A percentile compares a stretch with the other conserved stretches of the same genome.
phyloP scores from a whole-genome alignment of 2,888 invertebrate species.

The Sclerodermus sp. region DNA sequence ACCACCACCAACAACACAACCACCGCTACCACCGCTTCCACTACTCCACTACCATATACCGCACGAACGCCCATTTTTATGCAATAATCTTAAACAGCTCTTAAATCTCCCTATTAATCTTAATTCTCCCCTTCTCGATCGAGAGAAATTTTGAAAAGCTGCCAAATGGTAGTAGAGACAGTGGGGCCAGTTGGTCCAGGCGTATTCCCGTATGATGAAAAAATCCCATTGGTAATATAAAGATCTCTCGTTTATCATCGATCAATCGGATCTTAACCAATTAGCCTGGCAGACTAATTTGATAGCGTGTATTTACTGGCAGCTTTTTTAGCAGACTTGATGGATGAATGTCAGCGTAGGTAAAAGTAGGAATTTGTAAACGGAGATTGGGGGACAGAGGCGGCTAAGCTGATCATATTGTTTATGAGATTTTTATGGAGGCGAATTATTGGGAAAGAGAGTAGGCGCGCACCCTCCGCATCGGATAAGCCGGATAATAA shows the following conservation, averaged over 20 bases:
- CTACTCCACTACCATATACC: neutral
- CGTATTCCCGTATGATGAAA: too few species aligned
- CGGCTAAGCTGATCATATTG: slow-evolving; percentile 34
- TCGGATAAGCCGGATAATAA: slow-evolving; percentile 34
- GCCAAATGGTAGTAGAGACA: too few species aligned
- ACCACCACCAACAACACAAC: slow-evolving; percentile 3
- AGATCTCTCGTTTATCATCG: too few species aligned
- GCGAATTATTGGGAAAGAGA: slow-evolving; percentile 36
- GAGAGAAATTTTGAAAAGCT: too few species aligned
- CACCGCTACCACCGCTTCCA: neutral
- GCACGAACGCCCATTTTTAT: slow-evolving; percentile 14
- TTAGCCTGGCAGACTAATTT: too few species aligned
- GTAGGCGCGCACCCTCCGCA: slow-evolving; percentile 14
- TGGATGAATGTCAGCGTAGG: slow-evolving; percentile 42
- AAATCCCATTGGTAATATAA: too few species aligned
- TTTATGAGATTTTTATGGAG: slow-evolving; percentile 50
- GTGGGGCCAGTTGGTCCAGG: too few species aligned
- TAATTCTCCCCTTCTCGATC: too few species aligned
- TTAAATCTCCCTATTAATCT: too few species aligned
- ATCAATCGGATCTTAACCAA: too few species aligned
- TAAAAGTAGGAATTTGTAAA: slow-evolving; percentile 21
- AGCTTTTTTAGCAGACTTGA: slow-evolving; percentile 38
- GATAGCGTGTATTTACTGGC: too few species aligned
- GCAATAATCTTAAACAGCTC: too few species aligned
- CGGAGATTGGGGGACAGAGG: neutral